A percentile compares a stretch with the other conserved stretches of the same genome.
These are phyloP conservation scores for Eospalax fontanierii DNA, from an alignment of 2,797 vertebrate species.

Conservation along the genomic window DNA sequence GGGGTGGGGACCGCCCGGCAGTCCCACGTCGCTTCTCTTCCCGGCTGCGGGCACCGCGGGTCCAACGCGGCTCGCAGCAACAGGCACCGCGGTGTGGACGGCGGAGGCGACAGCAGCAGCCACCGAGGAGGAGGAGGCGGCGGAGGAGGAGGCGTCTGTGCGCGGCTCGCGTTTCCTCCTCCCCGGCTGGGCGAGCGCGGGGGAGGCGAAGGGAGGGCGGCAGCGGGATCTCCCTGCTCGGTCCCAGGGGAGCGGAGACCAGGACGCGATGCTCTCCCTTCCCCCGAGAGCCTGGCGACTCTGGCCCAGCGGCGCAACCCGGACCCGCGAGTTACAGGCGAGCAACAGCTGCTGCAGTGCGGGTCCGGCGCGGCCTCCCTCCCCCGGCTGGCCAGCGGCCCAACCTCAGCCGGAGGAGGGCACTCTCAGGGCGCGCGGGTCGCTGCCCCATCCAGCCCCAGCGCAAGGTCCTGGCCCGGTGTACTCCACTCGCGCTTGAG, in stretches of 20 bases:
- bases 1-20: background rate
- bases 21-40: background rate
- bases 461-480: background rate
- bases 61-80: constrained; percentile 14
- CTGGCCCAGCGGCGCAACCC: background rate
- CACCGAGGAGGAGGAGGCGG: background rate
- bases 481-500: background rate
- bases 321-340: constrained; percentile 26
- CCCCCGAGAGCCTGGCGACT: background rate
- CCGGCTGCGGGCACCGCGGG: background rate
- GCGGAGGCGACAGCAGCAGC: constrained; percentile 33
- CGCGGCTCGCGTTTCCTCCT: constrained; percentile 81
- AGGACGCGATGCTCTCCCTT: background rate
- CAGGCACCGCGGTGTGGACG: background rate
- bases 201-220: constrained; percentile 70
- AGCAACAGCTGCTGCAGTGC: constrained; percentile 83
- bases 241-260: background rate
- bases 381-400: background rate
- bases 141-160: constrained; percentile 75
- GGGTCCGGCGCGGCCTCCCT: constrained; percentile 61
- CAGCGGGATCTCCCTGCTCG: constrained; percentile 10
- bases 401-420: background rate
- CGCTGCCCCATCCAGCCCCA: background rate
- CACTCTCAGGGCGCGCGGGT: background rate
- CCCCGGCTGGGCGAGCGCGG: constrained; percentile 16